Evolutionary conservation across 2,113 vertebrate species (phyloP).

Genomic region (Theristicus caerulescens): DNA sequence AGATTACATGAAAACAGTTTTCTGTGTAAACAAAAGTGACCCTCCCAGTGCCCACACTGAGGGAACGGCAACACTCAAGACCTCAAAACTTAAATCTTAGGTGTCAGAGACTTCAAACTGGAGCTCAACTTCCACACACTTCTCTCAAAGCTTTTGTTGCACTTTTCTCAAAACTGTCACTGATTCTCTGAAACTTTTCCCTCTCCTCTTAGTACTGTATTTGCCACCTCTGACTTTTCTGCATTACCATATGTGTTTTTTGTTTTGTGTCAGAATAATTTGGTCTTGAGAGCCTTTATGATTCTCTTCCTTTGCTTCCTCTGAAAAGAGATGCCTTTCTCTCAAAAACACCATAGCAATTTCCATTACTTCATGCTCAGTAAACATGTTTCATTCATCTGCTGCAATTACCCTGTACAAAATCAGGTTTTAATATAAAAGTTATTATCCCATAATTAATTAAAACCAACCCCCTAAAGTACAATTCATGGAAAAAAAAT

Average conservation of each 20-base stretch:
- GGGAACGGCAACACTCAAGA: background rate
- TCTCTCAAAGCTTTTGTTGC: background rate
- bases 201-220: background rate
- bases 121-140: background rate
- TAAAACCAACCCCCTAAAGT: background rate
- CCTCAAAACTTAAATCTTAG: background rate
- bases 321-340: conserved; percentile 10
- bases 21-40: background rate
- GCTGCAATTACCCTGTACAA: conserved; percentile 33
- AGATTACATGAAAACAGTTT: background rate
- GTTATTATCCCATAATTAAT: conserved; percentile 16
- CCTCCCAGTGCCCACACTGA: background rate
- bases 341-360: background rate
- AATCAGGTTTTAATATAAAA: conserved; percentile 63
- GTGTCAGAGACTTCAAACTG: background rate
- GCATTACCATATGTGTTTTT: background rate
- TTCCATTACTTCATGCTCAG: conserved; percentile 61
- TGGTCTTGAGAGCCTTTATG: background rate
- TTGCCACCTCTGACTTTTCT: background rate
- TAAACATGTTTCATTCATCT: conserved; percentile 62
- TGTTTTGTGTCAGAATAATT: conserved; percentile 2
- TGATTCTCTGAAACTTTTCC: background rate
- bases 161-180: background rate
- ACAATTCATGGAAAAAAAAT: background rate
- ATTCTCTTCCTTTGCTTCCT: background rate